phyloP scores from a whole-genome alignment of 37 sponge, comb jelly and placozoan genomes.

The Chondrosia reniformis region DNA sequence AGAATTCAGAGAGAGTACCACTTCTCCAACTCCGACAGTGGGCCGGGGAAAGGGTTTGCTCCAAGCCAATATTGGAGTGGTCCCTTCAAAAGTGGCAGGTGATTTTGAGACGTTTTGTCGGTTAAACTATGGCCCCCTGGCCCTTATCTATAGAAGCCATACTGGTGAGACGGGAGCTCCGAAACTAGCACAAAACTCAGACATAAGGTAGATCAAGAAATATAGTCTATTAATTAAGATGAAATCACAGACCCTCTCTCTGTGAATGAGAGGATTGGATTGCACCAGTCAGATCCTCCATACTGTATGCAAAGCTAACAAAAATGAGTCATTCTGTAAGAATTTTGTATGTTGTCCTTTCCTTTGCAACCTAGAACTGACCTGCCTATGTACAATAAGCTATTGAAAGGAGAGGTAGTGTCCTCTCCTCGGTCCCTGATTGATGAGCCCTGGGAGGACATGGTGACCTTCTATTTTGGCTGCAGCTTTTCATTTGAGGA shows the following conservation, averaged over 20 bases:
- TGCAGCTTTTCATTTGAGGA: conserved; percentile 88
- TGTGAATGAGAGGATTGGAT: no score
- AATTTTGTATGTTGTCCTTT: no score
- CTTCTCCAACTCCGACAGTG: conserved; percentile 37
- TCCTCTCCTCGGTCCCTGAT: conserved; percentile 37
- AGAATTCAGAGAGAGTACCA: no score
- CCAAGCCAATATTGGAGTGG: conserved; percentile 67
- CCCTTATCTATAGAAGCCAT: conserved; percentile 63
- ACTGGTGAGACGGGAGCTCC: conserved; percentile 71
- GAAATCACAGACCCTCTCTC: no score
- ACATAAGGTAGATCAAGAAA: conserved; percentile 74
- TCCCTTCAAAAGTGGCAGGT: conserved; percentile 55
- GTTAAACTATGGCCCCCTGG: conserved; percentile 53
- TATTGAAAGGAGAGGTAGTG: conserved; percentile 35
- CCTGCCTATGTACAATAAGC: conserved; percentile 60
- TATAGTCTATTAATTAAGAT: no score
- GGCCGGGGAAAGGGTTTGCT: conserved; percentile 55
- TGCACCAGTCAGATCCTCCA: no score
- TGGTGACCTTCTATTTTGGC: conserved; percentile 85
- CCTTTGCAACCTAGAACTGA: conserved; percentile 60
- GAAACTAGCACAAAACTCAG: conserved; percentile 63
- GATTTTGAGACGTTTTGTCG: conserved; percentile 75
- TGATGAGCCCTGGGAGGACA: conserved; percentile 59
- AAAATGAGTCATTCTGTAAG: no score
- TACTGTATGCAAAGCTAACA: no score